Base-by-base conservation (phyloP, 2,113 vertebrate genomes). In the Malurus melanocephalus region DNA sequence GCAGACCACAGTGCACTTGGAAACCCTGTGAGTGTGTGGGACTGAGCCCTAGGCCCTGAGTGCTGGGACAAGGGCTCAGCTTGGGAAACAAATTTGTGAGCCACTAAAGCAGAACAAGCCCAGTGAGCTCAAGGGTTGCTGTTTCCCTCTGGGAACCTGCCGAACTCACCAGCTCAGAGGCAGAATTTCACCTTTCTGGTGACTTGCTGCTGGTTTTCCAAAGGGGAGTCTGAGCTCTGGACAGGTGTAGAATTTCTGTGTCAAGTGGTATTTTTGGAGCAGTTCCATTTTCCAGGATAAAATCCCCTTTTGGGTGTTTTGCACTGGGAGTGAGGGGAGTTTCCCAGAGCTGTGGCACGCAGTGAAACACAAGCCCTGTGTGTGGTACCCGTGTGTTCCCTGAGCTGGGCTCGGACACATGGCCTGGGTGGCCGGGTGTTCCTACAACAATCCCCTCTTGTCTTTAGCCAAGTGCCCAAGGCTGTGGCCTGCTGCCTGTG, bases 21-120 rank as follows among this genome's bases (percentile, higher is more conserved):
- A 96, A 93, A 96, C 28, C 2, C 94, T 97, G 97, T 97, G 93
- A 97, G 97, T 89, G 43, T 2, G 46, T 38, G 56, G n/a, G 15
- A 18, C 45, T 66, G 42, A 32, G 28, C 53, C 78, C 56, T 59
- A 62, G 35, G 51, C 24, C 1, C 1, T 2, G 13, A 11, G 0
- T 66, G 27, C 53, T 76, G 64, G 27, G 43, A 48, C 33, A 30
- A 38, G 22, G 49, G 35, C 1, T 53, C 22, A 67, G 48, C 38
- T 21, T 72, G 80, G 80, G 42, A 67, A 51, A 40, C 3, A 13
- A 59, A 52, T 2, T 22, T 3, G 1, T 30, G 24, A 19, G 2
- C 26, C 26, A 7, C 23, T n/a, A 26, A 10, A 19, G 24, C 66
- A 85, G 16, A 77, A 35, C 2, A 20, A 60, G 12, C n/a, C 38